Conservation (phyloP, 2,888 invertebrate species). For the Ochropleura leucogaster region DNA sequence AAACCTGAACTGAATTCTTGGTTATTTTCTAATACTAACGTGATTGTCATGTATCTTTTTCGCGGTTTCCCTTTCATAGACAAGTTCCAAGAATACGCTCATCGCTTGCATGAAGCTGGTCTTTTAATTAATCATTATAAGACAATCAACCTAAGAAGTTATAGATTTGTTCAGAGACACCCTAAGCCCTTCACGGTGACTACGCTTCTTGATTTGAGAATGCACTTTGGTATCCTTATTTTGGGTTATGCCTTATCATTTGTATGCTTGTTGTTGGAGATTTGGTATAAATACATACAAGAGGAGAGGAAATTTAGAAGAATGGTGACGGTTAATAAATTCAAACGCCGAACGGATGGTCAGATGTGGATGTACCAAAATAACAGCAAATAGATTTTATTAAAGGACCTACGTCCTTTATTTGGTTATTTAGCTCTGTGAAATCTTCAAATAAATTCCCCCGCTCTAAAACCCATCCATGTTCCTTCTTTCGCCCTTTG, state of each 20-base stretch:
- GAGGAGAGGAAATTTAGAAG: slow-evolving; percentile 33
- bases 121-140: slow-evolving; percentile 69
- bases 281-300: slow-evolving; percentile 56
- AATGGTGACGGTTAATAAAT: slow-evolving; percentile 15
- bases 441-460: no score
- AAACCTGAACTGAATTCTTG: slow-evolving; percentile 70
- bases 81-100: slow-evolving; percentile 70
- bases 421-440: no score
- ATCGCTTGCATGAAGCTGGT: slow-evolving; percentile 75
- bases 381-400: background rate
- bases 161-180: slow-evolving; percentile 56
- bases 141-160: slow-evolving; percentile 63
- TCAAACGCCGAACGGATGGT: slow-evolving; percentile 10
- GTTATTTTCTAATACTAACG: slow-evolving; percentile 66
- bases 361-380: slow-evolving; percentile 9
- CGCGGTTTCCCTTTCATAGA: slow-evolving; percentile 75
- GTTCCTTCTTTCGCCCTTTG: no score
- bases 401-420: no score
- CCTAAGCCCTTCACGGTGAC: slow-evolving; percentile 50
- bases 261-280: slow-evolving; percentile 73
- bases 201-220: slow-evolving; percentile 66
- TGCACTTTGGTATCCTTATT: slow-evolving; percentile 72
- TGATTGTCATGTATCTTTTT: slow-evolving; percentile 70
- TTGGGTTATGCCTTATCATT: slow-evolving; percentile 70
- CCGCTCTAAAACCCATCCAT: no score